Base-by-base conservation (phyloP, 2,797 vertebrate genomes). In the Macrochelys suwanniensis region DNA sequence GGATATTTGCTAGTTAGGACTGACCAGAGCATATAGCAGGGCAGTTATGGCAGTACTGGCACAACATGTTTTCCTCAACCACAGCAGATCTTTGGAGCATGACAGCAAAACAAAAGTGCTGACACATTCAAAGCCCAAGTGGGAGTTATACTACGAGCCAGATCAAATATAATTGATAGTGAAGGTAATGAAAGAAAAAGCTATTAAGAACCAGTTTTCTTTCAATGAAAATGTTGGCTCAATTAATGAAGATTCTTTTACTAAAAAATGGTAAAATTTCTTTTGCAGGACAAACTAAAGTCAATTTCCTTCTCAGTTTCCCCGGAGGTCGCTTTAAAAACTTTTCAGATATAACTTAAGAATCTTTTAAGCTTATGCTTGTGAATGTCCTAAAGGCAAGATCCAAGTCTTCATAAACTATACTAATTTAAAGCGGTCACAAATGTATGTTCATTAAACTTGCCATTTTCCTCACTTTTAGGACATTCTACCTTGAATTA, bases 401-500 rank as follows among this genome's bases (percentile, higher is more conserved):
- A 93, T 19, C 28, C 51, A 12, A 90, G 84, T 3, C 31, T 85
- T 59, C 28, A 28, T 77, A 26, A 77, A 45, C 25, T 6, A 26
- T 28, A 71, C 5, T 42, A 15, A 76, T 47, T 16, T 80, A 89
- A 93, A 84, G 61, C 56, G 81, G 28, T 90, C 71, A n/a, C 3
- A 82, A 37, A 92, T 78, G 5, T 42, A 89, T 19, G 0, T 0
- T 53, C 16, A 86, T 81, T 89, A 80, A 94, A 87, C 54, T 89
- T 85, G 10, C 5, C 5, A 23, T 71, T 71, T 71, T 42, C n/a
- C 65, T 42, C 19, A 71, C n/a, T 42, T 37, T 71, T 42, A 42
- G n/a, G 65, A 23, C 65, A 6, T 87, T 94, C 89, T 61, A 79
- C 26, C 74, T 84, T 76, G 28, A 8, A 89, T 85, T 94, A 91